Percentiles rank a stretch among this genome's conserved stretches.
Evolutionary conservation across 2,888 invertebrate species (phyloP).

Genomic region (Thecocarcelia acutangulata): DNA sequence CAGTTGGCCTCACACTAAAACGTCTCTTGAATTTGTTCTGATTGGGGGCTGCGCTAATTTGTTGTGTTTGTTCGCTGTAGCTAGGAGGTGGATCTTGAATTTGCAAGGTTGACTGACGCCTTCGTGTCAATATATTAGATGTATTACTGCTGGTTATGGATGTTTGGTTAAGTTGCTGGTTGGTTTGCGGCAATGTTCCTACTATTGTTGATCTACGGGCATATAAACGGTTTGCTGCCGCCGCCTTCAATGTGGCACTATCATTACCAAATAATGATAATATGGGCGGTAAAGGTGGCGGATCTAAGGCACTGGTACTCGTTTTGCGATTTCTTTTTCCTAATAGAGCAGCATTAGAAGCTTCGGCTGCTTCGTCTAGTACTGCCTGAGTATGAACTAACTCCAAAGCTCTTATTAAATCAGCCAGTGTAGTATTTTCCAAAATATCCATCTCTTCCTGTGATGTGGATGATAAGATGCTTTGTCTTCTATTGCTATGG

Average conservation of each 20-base stretch:
- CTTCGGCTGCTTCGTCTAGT: constrained; percentile 76
- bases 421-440: constrained; percentile 91
- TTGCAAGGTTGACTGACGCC: constrained; percentile 74
- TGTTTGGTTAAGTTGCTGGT: constrained; percentile 45
- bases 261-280: constrained; percentile 81
- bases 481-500: constrained; percentile 75
- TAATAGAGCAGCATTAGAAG: constrained; percentile 62
- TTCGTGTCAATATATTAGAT: constrained; percentile 70
- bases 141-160: constrained; percentile 53
- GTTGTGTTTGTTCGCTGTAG: constrained; percentile 75
- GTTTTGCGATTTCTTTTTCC: constrained; percentile 82
- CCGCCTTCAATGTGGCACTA: constrained; percentile 73
- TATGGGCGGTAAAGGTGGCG: constrained; percentile 82
- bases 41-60: neutral
- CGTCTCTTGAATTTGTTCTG: constrained; percentile 79
- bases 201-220: constrained; percentile 79
- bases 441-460: constrained; percentile 83
- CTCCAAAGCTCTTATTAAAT: constrained; percentile 89
- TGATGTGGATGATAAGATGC: constrained; percentile 79
- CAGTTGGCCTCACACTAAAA: constrained; percentile 80
- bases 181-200: constrained; percentile 73
- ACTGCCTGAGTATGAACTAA: constrained; percentile 84
- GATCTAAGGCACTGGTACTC: constrained; percentile 82
- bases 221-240: constrained; percentile 77
- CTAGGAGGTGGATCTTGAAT: constrained; percentile 78